Evolutionary conservation across 2,113 vertebrate genomes (phyloP), one percentile per base, ranked within the genome.

Genomic region (Eclectus roratus): DNA sequence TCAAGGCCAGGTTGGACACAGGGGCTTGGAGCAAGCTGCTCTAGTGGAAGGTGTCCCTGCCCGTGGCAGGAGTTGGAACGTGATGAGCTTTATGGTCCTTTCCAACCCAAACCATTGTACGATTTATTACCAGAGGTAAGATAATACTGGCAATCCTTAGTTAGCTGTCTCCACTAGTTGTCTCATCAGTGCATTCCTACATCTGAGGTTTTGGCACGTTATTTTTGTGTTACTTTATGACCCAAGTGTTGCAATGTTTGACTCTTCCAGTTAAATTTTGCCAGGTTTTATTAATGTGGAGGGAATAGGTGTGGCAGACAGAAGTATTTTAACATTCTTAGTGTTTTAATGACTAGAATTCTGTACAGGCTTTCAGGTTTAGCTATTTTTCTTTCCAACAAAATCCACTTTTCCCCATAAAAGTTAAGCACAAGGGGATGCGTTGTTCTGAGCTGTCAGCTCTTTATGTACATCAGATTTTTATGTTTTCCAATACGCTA

Each of bases 231-330:
- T 71, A 28, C 56, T 92, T 78, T 90, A 94, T 81, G 39, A 55
- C 46, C 86, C 43, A 60, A 29, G 6, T 73, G 76, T 70, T 88
- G 61, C 43, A 70, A 10, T n/a, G 46, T 18, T 83, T 72, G 64
- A 41, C 60, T 92, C 4, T 37, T 80, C 11, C 76, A 80, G 65
- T 33, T 37, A 47, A 83, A 53, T 72, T 28, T 50, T 85, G 46
- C 55, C 65, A 71, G 68, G 17, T 35, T 74, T 83, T 80, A 60
- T 91, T 88, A 73, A 74, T 50, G 46, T 69, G 55, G 60, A 92
- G 81, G 88, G 80, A 88, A 37, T 91, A 93, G 83, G 72, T 86
- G 88, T 83, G 83, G 80, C 80, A 92, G 72, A 39, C 66, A 53
- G 50, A 79, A 72, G 43, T 58, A 39, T 70, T 74, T 29, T 39